phyloP scores from a whole-genome alignment of 1,140 invertebrate species.

The Radopholus similis region DNA sequence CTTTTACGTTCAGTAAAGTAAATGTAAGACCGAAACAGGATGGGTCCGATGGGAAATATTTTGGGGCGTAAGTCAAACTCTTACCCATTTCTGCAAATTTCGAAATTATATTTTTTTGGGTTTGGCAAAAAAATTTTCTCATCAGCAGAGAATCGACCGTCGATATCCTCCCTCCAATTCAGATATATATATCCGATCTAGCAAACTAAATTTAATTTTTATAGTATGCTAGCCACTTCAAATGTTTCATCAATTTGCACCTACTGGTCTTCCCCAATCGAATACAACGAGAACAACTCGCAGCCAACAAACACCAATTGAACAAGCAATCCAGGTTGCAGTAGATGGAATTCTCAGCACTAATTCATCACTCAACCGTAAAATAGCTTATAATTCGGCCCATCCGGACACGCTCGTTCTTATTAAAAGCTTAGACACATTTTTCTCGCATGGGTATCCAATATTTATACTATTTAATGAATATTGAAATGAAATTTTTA shows the following conservation, averaged over 20 bases:
- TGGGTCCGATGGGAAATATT: too few relatives aligned
- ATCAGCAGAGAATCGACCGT: too few relatives aligned
- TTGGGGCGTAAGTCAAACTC: too few relatives aligned
- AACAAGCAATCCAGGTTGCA: slow-evolving; percentile 11
- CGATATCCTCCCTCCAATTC: too few relatives aligned
- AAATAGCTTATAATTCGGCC: slow-evolving; percentile 24
- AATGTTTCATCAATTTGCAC: slow-evolving; percentile 25
- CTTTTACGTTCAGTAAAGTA: too few relatives aligned
- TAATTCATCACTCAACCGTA: slow-evolving; percentile 7
- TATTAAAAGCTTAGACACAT: slow-evolving; percentile 37
- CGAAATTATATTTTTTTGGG: too few relatives aligned
- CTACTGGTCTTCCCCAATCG: slow-evolving; percentile 12
- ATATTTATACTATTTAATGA: slow-evolving; percentile 7
- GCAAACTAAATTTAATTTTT: too few relatives aligned
- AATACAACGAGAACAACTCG: not conserved
- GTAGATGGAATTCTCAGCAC: slow-evolving; percentile 16
- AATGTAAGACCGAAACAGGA: too few relatives aligned
- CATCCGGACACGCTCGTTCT: slow-evolving; percentile 27
- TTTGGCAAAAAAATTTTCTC: too few relatives aligned
- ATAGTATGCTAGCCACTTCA: too few relatives aligned
- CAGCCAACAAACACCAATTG: slow-evolving; percentile 13
- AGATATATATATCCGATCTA: too few relatives aligned
- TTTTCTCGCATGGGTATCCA: slow-evolving; percentile 39
- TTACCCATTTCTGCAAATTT: too few relatives aligned
- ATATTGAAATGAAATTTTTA: not conserved